Evolutionary conservation across 2,888 invertebrate genomes (phyloP).

Genomic region (Thalpophila matura): DNA sequence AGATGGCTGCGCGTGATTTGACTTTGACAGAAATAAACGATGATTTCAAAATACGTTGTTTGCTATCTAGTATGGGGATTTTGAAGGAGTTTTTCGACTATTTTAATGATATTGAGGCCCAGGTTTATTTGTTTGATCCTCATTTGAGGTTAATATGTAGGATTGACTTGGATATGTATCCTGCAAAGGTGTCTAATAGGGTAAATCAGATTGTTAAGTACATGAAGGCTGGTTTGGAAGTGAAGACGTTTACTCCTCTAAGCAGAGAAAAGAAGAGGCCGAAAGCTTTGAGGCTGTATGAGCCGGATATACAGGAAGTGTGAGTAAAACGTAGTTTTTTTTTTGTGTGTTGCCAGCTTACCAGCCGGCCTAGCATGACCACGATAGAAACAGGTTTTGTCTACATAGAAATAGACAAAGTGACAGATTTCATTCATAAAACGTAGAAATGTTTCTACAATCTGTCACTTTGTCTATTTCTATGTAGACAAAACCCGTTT

Average conservation of each 20-base stretch:
- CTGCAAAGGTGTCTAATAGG: constrained; percentile 87
- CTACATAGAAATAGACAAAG: no score
- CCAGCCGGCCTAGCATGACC: no score
- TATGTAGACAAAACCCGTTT: no score
- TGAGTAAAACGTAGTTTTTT: constrained; percentile 91
- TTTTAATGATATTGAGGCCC: constrained; percentile 83
- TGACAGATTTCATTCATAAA: no score
- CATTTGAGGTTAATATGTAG: constrained; percentile 90
- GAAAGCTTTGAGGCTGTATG: constrained; percentile 95
- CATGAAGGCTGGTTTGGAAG: constrained; percentile 87
- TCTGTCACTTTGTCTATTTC: no score
- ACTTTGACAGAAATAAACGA: constrained; percentile 87
- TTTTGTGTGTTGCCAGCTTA: not conserved
- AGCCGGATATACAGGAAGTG: constrained; percentile 96
- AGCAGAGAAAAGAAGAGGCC: constrained; percentile 93
- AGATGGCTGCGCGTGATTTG: constrained; percentile 91
- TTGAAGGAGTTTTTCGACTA: constrained; percentile 91
- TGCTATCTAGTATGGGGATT: constrained; percentile 90
- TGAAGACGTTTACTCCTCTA: constrained; percentile 91
- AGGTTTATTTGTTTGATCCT: constrained; percentile 88
- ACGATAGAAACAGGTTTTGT: no score
- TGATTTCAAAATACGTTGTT: constrained; percentile 92
- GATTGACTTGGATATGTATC: constrained; percentile 92
- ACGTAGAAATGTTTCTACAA: no score
- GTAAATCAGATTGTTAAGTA: constrained; percentile 83